These are phyloP conservation scores for Kuschelorhynchus macadamiae DNA, from an alignment of 2,888 invertebrate genomes.

Conservation along the genomic window DNA sequence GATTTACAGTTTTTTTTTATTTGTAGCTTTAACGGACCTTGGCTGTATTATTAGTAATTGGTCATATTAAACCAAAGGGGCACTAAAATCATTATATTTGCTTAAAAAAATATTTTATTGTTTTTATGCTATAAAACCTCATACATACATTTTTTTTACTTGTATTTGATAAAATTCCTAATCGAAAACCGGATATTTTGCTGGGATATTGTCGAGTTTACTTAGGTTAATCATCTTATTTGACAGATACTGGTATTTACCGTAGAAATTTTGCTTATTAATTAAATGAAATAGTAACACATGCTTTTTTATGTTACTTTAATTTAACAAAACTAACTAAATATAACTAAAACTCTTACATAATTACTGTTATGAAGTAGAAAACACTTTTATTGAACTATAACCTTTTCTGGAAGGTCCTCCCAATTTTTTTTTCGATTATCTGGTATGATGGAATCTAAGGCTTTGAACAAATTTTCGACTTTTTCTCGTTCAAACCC, in stretches of 20 bases:
- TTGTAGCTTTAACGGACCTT: neutral
- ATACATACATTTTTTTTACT: neutral
- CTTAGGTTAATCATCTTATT: neutral
- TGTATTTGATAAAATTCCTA: neutral
- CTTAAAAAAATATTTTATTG: constrained; percentile 1
- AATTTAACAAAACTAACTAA: neutral
- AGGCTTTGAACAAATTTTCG: neutral
- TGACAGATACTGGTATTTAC: neutral
- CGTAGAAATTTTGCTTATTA: no score
- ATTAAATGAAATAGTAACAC: no score
- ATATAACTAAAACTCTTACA: no score
- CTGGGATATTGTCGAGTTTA: neutral
- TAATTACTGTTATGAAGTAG: no score
- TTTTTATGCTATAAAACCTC: neutral
- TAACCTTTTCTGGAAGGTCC: constrained; percentile 6
- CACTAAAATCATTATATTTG: neutral
- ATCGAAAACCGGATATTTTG: neutral
- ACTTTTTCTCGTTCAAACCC: constrained; percentile 3
- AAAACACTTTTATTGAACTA: neutral
- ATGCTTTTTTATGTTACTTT: neutral
- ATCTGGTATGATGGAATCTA: constrained; percentile 1
- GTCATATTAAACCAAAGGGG: neutral
- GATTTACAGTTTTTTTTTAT: neutral
- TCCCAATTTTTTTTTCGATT: constrained; percentile 3
- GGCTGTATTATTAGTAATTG: neutral